Evolutionary conservation across 2,113 vertebrate genomes (phyloP).

Genomic region (Campylomormyrus numenius): DNA sequence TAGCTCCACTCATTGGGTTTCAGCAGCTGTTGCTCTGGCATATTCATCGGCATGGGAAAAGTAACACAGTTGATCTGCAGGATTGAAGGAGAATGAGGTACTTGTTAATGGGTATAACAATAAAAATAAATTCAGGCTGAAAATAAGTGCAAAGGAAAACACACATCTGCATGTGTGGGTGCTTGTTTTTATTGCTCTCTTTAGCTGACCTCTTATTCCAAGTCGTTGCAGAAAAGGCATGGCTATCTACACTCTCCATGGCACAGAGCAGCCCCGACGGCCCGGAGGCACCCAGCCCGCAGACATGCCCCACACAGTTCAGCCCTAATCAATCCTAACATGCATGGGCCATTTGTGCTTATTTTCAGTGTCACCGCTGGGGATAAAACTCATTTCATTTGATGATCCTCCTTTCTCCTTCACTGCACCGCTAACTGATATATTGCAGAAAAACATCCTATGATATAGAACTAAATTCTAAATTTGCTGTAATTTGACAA

Average conservation of each 20-base stretch:
- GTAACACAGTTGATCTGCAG: constrained; percentile 90
- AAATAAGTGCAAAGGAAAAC: not conserved
- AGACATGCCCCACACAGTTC: not conserved
- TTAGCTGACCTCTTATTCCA: not conserved
- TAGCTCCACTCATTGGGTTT: constrained; percentile 97
- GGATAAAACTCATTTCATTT: not conserved
- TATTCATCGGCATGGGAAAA: constrained; percentile 76
- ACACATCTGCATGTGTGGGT: constrained; percentile 13
- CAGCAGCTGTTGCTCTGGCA: constrained; percentile 87
- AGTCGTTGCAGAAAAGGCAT: not conserved
- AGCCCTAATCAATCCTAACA: not conserved
- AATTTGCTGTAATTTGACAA: not conserved
- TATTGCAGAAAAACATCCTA: not conserved
- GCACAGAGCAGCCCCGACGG: not conserved
- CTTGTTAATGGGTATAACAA: not conserved
- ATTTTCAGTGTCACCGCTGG: not conserved
- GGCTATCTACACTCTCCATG: not conserved
- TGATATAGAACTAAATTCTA: not conserved
- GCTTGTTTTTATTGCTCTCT: not conserved
- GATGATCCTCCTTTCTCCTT: not conserved
- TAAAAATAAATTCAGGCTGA: not conserved
- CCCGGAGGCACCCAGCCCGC: not conserved
- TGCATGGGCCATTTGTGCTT: not conserved
- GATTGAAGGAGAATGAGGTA: constrained; percentile 1
- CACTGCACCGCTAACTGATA: not conserved